These are phyloP conservation scores for Argentina silus DNA, from an alignment of 2,797 vertebrate genomes.

Conservation along the genomic window DNA sequence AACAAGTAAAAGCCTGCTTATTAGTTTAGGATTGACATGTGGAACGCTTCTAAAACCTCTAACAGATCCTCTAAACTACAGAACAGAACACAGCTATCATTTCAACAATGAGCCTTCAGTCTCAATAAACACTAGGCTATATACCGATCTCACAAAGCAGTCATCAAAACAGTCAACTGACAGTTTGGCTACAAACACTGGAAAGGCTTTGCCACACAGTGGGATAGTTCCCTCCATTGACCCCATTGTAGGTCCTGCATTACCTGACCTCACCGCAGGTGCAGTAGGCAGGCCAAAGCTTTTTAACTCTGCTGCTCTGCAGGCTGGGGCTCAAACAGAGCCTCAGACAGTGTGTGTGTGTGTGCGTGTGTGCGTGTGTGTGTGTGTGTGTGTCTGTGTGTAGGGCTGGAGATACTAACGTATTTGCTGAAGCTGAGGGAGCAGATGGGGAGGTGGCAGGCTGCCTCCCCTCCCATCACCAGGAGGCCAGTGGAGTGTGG, in stretches of 20 bases:
- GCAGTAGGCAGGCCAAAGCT: neutral
- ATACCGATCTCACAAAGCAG: neutral
- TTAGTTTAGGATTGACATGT: slow-evolving; percentile 27
- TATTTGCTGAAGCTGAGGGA: slow-evolving; percentile 5
- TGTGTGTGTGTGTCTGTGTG: neutral
- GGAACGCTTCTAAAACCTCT: slow-evolving; percentile 14
- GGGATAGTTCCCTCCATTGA: neutral
- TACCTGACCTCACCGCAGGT: neutral
- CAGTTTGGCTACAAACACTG: neutral
- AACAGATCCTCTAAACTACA: neutral
- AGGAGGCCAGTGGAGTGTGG: slow-evolving; percentile 1
- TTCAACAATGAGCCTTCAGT: neutral
- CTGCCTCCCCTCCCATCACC: neutral
- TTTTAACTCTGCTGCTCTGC: too few species aligned
- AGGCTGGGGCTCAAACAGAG: too few species aligned
- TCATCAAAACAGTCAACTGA: neutral
- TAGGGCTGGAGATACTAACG: too few species aligned
- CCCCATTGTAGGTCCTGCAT: neutral
- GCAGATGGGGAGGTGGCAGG: slow-evolving; percentile 10
- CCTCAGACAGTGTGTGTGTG: neutral
- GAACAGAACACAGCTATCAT: neutral
- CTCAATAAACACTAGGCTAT: neutral
- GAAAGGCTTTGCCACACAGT: neutral
- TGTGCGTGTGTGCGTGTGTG: neutral
- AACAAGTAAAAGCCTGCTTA: slow-evolving; percentile 23